Base-by-base conservation (phyloP, 2,888 invertebrate species). In the Torymus tubicola region DNA sequence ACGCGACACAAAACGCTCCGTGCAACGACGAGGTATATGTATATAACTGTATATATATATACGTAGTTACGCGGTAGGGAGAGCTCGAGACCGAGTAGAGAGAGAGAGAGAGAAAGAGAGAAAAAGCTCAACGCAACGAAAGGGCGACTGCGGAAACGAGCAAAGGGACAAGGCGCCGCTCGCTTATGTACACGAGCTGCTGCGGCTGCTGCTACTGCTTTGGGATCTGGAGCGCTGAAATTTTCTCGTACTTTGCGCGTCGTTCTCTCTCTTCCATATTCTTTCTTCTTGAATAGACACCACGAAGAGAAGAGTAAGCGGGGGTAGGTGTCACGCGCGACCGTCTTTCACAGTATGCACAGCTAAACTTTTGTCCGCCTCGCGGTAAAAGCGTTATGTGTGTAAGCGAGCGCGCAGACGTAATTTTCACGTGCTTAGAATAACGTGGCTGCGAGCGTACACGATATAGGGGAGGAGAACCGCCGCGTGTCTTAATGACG, bases 401-500 rank as follows among this genome's bases (percentile, higher is more conserved):
- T 31, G 31, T 31, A 31, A 5, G 8, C 8, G 8, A 31, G n/a
- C 10, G 11, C 61, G n/a, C 57, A 57, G 52, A 10, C 52, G 18
- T 61, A 21, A 67, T 75, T 71, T 83, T 84, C 81, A 78, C 81
- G 55, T 60, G 79, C 75, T 81, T 64, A 70, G 81, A 77, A 74
- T 67, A 69, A 72, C 18, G 58, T 24, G 31, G 50, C n/a, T 60
- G 50, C 74, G 42, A 63, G 31, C 3, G 16, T 63, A 21, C 42
- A 65, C 55, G 16, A 14, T 4, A 60, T 31, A 31, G n/a, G n/a
- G 89, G 88, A 87, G 86, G 87, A 87, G 21, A n/a, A 18, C 11
- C 58, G 55, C 58, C 16, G 13, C 61, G 52, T 88, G 89, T 86
- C 86, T 90, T 90, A 90, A 90, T 90, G 90, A 90, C 90, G 90